Evolutionary conservation across 2,888 invertebrate genomes (phyloP), one percentile per base, ranked within the genome.

Genomic region (Ischnus inquisitorius): DNA sequence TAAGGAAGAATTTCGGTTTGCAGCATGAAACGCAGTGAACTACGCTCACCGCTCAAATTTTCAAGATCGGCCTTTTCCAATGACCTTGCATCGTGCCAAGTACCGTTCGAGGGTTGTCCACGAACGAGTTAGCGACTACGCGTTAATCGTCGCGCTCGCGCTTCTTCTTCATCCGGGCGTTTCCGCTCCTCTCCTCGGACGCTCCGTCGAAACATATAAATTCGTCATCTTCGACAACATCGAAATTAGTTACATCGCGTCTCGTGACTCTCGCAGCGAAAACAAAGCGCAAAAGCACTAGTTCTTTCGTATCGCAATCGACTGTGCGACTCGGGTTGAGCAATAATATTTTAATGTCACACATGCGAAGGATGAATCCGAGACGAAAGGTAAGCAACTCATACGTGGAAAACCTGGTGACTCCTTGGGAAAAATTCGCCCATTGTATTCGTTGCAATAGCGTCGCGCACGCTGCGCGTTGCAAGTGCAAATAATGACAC

Each of bases 401-500:
- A 22, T 79, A 76, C n/a, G 75, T 41, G 57, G 39, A 68, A 71
- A 54, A 69, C 10, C 3, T 62, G 22, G 22, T 43, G 74, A 78
- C 39, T 78, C 51, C 48, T 83, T 83, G 82, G 69, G 79, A 79
- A 75, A 43, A 39, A 28, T 41, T 12, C 5, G 14, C 34, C 57
- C 25, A 83, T 83, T 83, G 79, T 83, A 5, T 41, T 25, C 51
- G 57, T 65, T 68, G 39, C 19, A 57, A 77, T 8, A 60, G 68
- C n/a, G 12, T 67, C 22, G 39, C 41, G 39, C 28, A n/a, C 25
- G 60, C 69, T 75, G 22, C 65, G 4, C n/a, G 39, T 69, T 28
- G 64, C 69, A 51, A 78, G 62, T 69, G 39, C 60, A 51, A 76
- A 62, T 83, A 79, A 83, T 83, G 60, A 68, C 51, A 3, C 48